Base-by-base conservation (phyloP, 2,888 invertebrate genomes). In the Drosophila birchii region DNA sequence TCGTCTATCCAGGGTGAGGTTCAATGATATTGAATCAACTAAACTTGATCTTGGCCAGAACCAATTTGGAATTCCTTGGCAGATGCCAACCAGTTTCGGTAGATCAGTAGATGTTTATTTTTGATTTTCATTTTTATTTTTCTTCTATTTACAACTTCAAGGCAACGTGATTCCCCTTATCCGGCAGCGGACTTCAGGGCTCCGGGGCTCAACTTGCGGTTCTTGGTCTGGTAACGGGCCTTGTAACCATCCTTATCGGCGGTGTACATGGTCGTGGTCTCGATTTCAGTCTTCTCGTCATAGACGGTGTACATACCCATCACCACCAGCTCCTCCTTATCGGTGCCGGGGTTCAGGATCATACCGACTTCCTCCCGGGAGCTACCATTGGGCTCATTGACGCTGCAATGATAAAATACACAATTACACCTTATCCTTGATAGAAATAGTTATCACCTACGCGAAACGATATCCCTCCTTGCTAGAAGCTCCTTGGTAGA, bases 181-280 rank as follows among this genome's bases (percentile, higher is more conserved):
- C 91, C 91, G 74, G 91, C 82, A 53, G 83, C 79, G 9, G 91
- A 82, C 72, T 91, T 91, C 55, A 91, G 63, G 5, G 89, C 77
- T 53, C 90, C 79, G 5, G 86, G 62, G 73, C 85, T 84, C 66
- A 91, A 71, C 74, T 91, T 91, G 49, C 91, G 90, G 38, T 91
- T 91, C 78, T 92, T 92, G 34, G 91, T 78, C 75, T 79, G 75
- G 36, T 91, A 91, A 29, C 89, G 88, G 4, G 92, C 66, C 45
- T 91, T 91, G 75, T 92, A 92, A 55, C 93, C 92, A 75, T 91
- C 90, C 73, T 93, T 92, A 57, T 92, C 93, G 57, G 92, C 92
- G 5, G 92, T 92, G 75, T 93, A 93, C 91, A 92, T 91, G 9
- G 92, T 91, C 5, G 90, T 80, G 14, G 91, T 90, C 20, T 91